These are phyloP conservation scores for Ctenosaura bakeri DNA, from an alignment of 2,797 vertebrate species.

Conservation along the genomic window DNA sequence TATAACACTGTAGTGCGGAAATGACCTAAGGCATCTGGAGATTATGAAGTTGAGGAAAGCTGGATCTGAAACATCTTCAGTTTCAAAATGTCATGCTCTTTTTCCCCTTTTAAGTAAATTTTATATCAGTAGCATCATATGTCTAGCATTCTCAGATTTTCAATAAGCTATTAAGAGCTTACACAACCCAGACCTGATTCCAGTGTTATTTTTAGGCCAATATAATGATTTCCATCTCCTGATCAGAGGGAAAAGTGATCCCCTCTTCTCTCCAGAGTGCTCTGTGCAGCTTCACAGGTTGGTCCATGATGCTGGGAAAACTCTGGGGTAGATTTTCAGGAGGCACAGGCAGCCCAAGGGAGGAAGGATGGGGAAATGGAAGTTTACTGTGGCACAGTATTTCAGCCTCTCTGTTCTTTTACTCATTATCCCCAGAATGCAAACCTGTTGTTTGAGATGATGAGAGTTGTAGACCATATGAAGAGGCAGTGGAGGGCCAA, in stretches of 20 bases:
- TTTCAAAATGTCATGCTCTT: neutral
- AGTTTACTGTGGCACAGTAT: neutral
- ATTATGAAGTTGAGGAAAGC: neutral
- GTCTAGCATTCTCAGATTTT: neutral
- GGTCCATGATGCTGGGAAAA: neutral
- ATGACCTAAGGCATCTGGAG: neutral
- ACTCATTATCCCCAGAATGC: neutral
- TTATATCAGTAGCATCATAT: neutral
- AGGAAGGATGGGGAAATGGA: neutral
- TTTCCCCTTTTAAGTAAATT: neutral
- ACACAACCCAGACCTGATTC: neutral
- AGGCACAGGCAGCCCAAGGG: neutral
- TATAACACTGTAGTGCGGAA: no score
- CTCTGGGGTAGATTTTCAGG: no score
- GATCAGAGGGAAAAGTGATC: neutral
- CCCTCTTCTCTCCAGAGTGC: neutral
- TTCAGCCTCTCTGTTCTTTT: neutral
- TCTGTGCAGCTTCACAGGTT: neutral
- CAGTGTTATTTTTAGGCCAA: neutral
- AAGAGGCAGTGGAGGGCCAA: neutral
- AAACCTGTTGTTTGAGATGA: neutral
- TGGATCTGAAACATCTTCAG: neutral
- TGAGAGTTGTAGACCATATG: neutral
- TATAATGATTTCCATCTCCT: neutral
- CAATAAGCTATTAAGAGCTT: neutral